These are phyloP conservation scores for Melanophora roralis DNA, from an alignment of 2,888 invertebrate species.

Conservation along the genomic window DNA sequence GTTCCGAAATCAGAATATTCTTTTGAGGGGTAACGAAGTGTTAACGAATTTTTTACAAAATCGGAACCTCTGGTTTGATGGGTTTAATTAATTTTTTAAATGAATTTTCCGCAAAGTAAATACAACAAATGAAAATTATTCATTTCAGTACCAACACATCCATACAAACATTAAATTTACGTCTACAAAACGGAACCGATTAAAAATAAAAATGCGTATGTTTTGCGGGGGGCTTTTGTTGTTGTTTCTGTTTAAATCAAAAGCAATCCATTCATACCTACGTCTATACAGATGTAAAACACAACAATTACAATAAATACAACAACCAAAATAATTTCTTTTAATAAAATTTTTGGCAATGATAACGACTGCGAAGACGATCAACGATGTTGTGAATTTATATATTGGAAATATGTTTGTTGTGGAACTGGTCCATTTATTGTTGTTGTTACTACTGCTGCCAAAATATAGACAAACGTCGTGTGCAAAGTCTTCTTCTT, in stretches of 20 bases:
- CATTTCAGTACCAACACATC: constrained; percentile 43
- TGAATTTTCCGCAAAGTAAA: constrained; percentile 57
- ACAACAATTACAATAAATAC: neutral
- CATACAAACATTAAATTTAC: constrained; percentile 7
- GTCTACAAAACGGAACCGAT: constrained; percentile 33
- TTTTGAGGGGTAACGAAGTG: too few relatives aligned
- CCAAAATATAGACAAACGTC: constrained; percentile 62
- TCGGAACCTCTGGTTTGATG: too few relatives aligned
- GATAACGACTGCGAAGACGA: constrained; percentile 65
- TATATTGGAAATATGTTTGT: constrained; percentile 51
- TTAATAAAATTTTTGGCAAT: constrained; percentile 73
- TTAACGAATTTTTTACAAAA: too few relatives aligned
- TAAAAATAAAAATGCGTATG: constrained; percentile 57
- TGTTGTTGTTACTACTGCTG: constrained; percentile 28
- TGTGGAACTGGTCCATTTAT: constrained; percentile 7
- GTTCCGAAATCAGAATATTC: too few relatives aligned
- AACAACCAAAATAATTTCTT: constrained; percentile 22
- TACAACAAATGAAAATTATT: constrained; percentile 32
- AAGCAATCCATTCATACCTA: constrained; percentile 16
- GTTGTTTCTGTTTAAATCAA: neutral
- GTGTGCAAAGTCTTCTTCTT: constrained; percentile 56
- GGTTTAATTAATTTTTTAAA: constrained; percentile 16
- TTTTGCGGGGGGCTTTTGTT: constrained; percentile 19
- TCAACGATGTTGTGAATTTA: constrained; percentile 66
- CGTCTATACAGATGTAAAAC: neutral